phyloP scores from a whole-genome alignment of 1,140 invertebrate species.

The Drosophila mauritiana region DNA sequence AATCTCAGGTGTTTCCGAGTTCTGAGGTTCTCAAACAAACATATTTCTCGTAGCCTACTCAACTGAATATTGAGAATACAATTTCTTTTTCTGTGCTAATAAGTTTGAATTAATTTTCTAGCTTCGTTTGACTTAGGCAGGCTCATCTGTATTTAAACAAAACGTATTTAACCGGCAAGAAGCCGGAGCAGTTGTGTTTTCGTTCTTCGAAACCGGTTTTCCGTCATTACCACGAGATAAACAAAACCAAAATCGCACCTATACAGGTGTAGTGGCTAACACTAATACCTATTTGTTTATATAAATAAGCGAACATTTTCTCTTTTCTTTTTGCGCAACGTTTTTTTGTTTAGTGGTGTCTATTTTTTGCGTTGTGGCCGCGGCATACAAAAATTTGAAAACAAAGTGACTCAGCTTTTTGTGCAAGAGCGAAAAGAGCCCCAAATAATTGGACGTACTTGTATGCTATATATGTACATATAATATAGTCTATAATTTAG shows the following conservation, averaged over 20 bases:
- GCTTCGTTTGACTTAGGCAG: background rate
- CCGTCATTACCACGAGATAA: slow-evolving; percentile 33
- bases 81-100: too few relatives aligned
- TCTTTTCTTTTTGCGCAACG: slow-evolving; percentile 61
- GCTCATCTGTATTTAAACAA: slow-evolving; percentile 15
- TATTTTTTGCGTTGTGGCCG: slow-evolving; percentile 64
- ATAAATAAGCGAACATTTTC: slow-evolving; percentile 55
- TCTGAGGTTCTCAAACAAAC: background rate
- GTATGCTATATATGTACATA: slow-evolving; percentile 9
- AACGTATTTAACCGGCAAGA: slow-evolving; percentile 45
- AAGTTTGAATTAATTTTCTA: too few relatives aligned
- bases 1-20: slow-evolving; percentile 6
- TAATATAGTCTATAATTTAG: background rate
- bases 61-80: too few relatives aligned
- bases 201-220: slow-evolving; percentile 61
- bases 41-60: too few relatives aligned
- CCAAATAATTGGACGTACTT: slow-evolving; percentile 20
- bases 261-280: slow-evolving; percentile 8
- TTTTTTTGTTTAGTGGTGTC: slow-evolving; percentile 50
- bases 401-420: slow-evolving; percentile 67
- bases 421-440: slow-evolving; percentile 49
- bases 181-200: slow-evolving; percentile 52
- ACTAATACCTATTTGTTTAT: slow-evolving; percentile 36
- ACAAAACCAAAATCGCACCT: slow-evolving; percentile 35
- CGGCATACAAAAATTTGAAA: slow-evolving; percentile 54